Evolutionary conservation across 2,888 invertebrate genomes (phyloP), one percentile per base, ranked within the genome.

Genomic region (Gastracanthus pulcherrimus): DNA sequence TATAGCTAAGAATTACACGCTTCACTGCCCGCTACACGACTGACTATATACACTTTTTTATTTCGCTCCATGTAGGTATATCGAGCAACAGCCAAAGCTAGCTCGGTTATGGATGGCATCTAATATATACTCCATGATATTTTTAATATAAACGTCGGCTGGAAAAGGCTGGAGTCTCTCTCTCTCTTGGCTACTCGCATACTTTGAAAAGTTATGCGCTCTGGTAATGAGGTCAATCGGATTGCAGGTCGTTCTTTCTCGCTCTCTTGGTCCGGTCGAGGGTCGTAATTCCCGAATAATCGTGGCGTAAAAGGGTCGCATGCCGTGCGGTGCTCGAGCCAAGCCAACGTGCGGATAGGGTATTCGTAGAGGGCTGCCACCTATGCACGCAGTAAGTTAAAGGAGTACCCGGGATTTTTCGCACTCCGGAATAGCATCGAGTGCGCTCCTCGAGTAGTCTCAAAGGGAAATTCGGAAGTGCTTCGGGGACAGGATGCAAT

Each of bases 391-490:
- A 38, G 38, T 38, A 38, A 11, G 55, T 45, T 31, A 19, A 51
- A 66, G 26, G 36, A 66, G 23, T 29, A 51, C 34, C 29, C n/a
- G 45, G 64, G 38, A 55, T 66, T 77, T 72, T 70, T 70, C 45
- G 26, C 48, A 29, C 51, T 69, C 4, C 64, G 16, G 51, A 38
- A 62, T 51, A 62, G 31, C 36, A 62, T 55, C 7, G 23, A 62
- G 34, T 34, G 19, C 29, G 36, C 38, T 71, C 26, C n/a, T 3
- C 3, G 31, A 29, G 64, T 48, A n/a, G 31, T 9, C 64, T 72
- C 66, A 79, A 79, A 66, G 66, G 41, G 45, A 72, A 79, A 58
- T 79, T 66, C 38, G 38, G 66, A 34, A 55, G 62, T 79, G 55
- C 66, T 67, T 41, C 66, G 51, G 36, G 58, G 66, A 41, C 72